Evolutionary conservation across 2,888 invertebrate species (phyloP), one percentile per base, ranked within the genome.

Genomic region (Catocala nupta): DNA sequence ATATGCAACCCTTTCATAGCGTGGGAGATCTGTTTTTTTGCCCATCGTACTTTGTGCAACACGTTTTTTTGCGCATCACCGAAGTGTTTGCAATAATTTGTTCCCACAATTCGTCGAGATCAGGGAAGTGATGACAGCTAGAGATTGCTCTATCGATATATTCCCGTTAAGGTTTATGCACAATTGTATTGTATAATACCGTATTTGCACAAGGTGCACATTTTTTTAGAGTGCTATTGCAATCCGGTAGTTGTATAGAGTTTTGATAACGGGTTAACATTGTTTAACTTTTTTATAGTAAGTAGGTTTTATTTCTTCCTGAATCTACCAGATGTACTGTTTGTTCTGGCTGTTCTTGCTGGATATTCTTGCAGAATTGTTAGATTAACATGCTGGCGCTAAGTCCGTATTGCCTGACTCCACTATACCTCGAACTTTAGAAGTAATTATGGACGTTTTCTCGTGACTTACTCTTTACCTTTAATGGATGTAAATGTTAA

Each of bases 11-110:
- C 94, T 94, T 93, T 92, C 89, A 82, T 74, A 82, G 90, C 93
- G 93, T 94, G 93, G 94, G 94, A 93, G 94, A 90, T 73, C 63
- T n/a, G 36, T 74, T 81, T 92, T 91, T 92, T 91, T 88, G 81
- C 77, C 75, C 65, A 79, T 59, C 70, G 78, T 82, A 82, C 87
- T 90, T 92, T 92, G 88, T 91, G 91, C 90, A 88, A 86, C 82
- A 71, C 63, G 61, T 89, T 91, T 71, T 91, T 91, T 92, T 90
- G 84, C 84, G 82, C 73, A 81, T 70, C 76, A 74, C 81, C 81
- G 75, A 89, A 90, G 92, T 94, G 93, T 93, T 92, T 93, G 93
- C 92, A 86, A 93, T 93, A 93, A 94, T 94, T 93, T 94, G 93
- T 94, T 93, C 94, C 92, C 93, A 94, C 93, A 93, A 85, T 85